phyloP scores from a whole-genome alignment of 2,797 vertebrate species.

The Synanceia verrucosa region DNA sequence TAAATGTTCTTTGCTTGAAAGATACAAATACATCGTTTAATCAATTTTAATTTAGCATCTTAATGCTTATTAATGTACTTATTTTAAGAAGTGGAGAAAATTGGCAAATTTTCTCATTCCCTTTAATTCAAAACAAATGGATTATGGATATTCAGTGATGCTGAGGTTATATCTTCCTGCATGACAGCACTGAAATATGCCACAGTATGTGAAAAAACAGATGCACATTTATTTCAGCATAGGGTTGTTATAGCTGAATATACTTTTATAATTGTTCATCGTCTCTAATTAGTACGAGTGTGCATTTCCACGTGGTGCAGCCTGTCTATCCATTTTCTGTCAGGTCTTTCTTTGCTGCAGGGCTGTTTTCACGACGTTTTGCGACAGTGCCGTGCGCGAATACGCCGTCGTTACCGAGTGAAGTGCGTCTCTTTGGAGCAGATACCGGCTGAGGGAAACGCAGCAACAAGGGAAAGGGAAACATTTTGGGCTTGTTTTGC shows the following conservation, averaged over 20 bases:
- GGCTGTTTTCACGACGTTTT: constrained; percentile 78
- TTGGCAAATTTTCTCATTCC: neutral
- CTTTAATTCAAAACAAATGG: neutral
- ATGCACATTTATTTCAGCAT: neutral
- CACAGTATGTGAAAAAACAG: neutral
- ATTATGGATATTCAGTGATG: neutral
- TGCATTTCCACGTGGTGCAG: too few species aligned
- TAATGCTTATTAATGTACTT: neutral
- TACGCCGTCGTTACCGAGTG: constrained; percentile 71
- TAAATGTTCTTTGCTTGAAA: too few species aligned
- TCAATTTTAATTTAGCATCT: too few species aligned
- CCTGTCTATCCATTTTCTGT: neutral
- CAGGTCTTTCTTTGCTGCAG: constrained; percentile 50
- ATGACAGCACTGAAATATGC: neutral
- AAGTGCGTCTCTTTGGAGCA: constrained; percentile 80
- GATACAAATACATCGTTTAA: too few species aligned
- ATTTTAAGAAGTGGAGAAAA: neutral
- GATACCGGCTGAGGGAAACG: constrained; percentile 85
- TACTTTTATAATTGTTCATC: neutral
- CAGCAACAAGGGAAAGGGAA: constrained; percentile 75
- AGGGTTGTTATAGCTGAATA: neutral
- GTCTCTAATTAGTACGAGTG: neutral
- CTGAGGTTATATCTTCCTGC: neutral
- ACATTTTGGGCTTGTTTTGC: constrained; percentile 39
- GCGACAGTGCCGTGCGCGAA: constrained; percentile 81